Evolutionary conservation across 2,888 invertebrate species (phyloP), one percentile per base, ranked within the genome.

Genomic region (Scaptomyza caliginosa): DNA sequence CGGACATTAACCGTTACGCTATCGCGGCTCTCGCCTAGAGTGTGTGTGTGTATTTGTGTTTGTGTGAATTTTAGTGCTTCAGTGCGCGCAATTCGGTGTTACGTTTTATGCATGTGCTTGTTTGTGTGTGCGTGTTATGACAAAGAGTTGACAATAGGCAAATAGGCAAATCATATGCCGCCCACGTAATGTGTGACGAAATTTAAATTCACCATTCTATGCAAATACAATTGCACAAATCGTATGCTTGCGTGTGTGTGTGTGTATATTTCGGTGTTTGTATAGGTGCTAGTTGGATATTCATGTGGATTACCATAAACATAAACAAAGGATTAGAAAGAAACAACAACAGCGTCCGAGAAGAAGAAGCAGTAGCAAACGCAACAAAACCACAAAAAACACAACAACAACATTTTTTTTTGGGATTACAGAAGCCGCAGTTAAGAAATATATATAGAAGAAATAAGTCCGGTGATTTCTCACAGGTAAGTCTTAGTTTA

Each of bases 141-240:
- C 65, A 76, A 72, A 60, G 84, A 62, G 59, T 74, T 84, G 84
- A 81, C 84, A 81, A 84, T 84, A 80, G 81, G 82, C 74, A 77
- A 70, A 55, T 59, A 60, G 76, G 80, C 73, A 74, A 67, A 83
- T 83, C 80, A 74, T 68, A 77, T 77, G 87, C 86, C 82, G 78
- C 82, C 81, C 84, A 83, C 86, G 84, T 76, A 86, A 87, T 83
- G 88, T 87, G 83, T 87, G 88, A 80, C 88, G 88, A 86, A 86
- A 86, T 87, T 83, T 82, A 87, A 83, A 83, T 87, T 79, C 76
- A 55, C 74, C 77, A 74, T 77, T 77, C 70, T 75, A 80, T 86
- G 86, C 77, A 80, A 80, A 83, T 81, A 74, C 77, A 77, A 77
- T 68, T 84, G 65, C 83, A 66, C 58, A 67, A 67, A 65, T 74